Evolutionary conservation across 2,797 vertebrate genomes (phyloP), one percentile per base, ranked within the genome.

Genomic region (Acanthurus tractus): DNA sequence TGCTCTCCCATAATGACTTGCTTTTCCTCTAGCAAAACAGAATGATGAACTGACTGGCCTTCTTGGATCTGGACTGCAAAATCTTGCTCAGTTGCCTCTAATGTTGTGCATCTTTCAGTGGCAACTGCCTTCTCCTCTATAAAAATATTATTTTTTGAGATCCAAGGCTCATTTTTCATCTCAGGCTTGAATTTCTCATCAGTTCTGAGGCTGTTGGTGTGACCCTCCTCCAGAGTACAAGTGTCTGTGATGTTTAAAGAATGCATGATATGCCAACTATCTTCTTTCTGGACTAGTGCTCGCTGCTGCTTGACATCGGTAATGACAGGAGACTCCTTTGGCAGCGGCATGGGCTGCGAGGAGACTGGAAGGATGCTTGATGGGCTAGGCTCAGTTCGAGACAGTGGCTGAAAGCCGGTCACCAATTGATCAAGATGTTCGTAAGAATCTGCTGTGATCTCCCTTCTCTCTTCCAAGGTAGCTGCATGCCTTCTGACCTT

Each of bases 21-120:
- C 59, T 94, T 97, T 84, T 97, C 96, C 74, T 97, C 95, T 3
- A 96, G 85, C 6, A 90, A 18, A 61, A 98, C 82, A 0, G 96
- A 94, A 78, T 96, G 94, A 36, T 90, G 91, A 44, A 98, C 77
- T 38, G 94, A 93, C 74, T 96, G 96, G 4, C 95, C 95, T 76
- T 97, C 96, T 6, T 91, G 81, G 44, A 96, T 96, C 76, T 94
- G 91, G 68, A 93, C 90, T 9, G 96, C 95, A 85, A 94, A 95
- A 81, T 97, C 96, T 88, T 95, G 93, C 70, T 94, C 92, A 58
- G 95, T 67, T 7, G 90, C 92, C 81, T 95, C 92, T 81, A 97
- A 88, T 1, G 90, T 50, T 40, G 53, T 53, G 63, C 89, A 86
- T 50, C 77, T 95, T 86, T 97, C 96, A 25, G 95, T 91, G 9